A percentile compares a stretch with the other conserved stretches of the same genome.
phyloP scores from a whole-genome alignment of 2,113 vertebrate species.

The Pluvianellus socialis region DNA sequence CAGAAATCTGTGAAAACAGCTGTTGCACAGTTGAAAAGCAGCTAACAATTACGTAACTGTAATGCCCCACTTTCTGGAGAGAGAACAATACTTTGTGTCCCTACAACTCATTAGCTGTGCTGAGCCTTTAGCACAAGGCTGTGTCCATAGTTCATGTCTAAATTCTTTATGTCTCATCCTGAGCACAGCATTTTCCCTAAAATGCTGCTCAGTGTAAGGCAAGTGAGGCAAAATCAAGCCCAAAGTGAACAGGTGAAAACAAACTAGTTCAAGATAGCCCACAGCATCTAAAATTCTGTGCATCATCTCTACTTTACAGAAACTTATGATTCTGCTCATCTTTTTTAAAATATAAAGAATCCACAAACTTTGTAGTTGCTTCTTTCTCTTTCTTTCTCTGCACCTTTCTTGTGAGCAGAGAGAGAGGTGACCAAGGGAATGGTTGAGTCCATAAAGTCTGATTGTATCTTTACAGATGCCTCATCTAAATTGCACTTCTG shows the following conservation, averaged over 20 bases:
- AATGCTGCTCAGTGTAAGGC: neutral
- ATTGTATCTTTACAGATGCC: neutral
- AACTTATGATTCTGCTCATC: neutral
- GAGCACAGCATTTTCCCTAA: neutral
- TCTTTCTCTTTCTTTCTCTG: neutral
- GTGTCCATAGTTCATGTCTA: neutral
- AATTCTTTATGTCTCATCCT: neutral
- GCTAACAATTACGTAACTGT: neutral
- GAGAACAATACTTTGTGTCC: neutral
- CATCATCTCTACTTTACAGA: neutral
- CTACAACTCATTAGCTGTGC: accelerated
- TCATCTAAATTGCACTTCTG: neutral
- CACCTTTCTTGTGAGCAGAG: neutral
- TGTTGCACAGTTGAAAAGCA: neutral
- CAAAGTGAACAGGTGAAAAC: neutral
- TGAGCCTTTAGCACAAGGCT: neutral
- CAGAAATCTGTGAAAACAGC: neutral
- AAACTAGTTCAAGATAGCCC: neutral
- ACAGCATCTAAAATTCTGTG: neutral
- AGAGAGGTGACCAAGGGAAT: neutral
- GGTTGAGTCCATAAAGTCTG: neutral
- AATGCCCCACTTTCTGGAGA: neutral
- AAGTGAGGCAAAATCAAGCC: neutral
- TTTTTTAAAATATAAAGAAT: neutral
- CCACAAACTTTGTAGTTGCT: neutral